phyloP scores from a whole-genome alignment of 2,113 vertebrate species.

The Misgurnus mizolepis region DNA sequence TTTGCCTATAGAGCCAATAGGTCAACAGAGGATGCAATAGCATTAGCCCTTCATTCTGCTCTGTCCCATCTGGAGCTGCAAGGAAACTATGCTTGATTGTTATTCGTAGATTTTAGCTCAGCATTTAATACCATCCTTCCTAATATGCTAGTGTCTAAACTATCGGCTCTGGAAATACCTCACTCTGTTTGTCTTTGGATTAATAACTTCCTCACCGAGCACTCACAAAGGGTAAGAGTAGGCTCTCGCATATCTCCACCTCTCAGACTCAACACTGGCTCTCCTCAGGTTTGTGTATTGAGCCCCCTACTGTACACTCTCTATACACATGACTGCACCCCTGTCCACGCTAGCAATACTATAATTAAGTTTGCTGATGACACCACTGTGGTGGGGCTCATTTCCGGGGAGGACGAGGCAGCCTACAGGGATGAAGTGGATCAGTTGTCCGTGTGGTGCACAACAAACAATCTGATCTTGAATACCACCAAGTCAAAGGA shows the following conservation, averaged over 20 bases:
- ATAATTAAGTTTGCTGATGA: neutral
- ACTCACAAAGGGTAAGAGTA: no score
- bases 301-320: neutral
- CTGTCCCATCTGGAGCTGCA: no score
- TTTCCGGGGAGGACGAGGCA: neutral
- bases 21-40: neutral
- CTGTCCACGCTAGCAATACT: neutral
- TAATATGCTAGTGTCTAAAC: neutral
- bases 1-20: neutral
- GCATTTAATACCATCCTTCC: neutral
- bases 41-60: neutral
- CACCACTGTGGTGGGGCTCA: neutral
- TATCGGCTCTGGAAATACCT: neutral
- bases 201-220: neutral
- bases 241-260: no score
- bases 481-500: no score
- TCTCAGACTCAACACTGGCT: neutral
- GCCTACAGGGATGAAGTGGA: neutral
- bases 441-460: no score
- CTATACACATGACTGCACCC: neutral
- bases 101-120: neutral
- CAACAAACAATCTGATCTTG: no score
- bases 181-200: neutral
- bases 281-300: neutral
- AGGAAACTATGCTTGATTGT: neutral